phyloP scores from a whole-genome alignment of 2,113 vertebrate species.

The Nothoprocta perdicaria region DNA sequence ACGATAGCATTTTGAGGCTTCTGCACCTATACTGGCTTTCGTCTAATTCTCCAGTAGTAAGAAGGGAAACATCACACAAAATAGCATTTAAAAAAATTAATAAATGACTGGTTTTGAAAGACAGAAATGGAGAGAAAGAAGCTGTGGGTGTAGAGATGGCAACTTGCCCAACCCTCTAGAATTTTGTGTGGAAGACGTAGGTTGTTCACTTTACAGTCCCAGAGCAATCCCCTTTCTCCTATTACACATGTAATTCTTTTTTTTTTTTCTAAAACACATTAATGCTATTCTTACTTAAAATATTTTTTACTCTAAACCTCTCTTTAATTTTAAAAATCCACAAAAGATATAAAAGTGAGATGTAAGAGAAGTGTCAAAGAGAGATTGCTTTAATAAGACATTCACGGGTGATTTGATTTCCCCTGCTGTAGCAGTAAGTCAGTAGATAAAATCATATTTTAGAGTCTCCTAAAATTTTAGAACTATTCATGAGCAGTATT shows the following conservation, averaged over 20 bases:
- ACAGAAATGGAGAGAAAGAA: neutral
- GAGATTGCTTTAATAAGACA: conserved; percentile 53
- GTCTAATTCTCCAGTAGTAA: neutral
- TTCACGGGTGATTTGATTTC: conserved; percentile 55
- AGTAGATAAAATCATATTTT: conserved; percentile 57
- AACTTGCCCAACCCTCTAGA: neutral
- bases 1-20: neutral
- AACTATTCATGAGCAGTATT: conserved; percentile 23
- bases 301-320: neutral
- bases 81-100: neutral
- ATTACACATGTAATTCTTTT: neutral
- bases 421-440: conserved; percentile 27
- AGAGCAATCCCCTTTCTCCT: neutral
- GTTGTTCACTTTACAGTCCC: neutral
- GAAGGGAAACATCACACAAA: neutral
- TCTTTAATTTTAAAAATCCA: conserved; percentile 16
- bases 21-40: neutral
- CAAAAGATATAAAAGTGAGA: conserved; percentile 16
- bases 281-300: conserved; percentile 26
- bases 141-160: neutral
- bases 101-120: neutral
- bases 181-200: neutral
- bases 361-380: conserved; percentile 36
- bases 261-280: neutral
- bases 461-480: conserved; percentile 66